Conservation (phyloP, 1,140 invertebrate genomes). For the Tetragonula clypearis region DNA sequence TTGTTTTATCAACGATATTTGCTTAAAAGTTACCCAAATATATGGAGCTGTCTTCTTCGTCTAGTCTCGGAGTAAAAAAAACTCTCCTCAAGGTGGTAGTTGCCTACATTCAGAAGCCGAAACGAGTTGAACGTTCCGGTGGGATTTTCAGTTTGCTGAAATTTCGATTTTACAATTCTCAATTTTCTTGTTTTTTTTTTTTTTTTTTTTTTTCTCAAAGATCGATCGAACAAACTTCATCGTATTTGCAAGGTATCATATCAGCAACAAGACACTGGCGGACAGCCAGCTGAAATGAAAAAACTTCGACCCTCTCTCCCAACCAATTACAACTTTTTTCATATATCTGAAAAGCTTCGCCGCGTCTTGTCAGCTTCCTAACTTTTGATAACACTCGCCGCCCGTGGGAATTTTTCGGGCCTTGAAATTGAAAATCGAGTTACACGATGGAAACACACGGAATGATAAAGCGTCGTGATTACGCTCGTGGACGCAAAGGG, state of each 20-base stretch:
- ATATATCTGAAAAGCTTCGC: not conserved
- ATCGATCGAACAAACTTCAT: too few species aligned
- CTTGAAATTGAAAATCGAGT: not conserved
- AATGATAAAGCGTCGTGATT: too few species aligned
- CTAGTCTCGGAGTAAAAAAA: not conserved
- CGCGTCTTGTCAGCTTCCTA: not conserved
- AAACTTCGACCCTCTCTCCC: not conserved
- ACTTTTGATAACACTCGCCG: not conserved
- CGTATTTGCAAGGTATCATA: not conserved
- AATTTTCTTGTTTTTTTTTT: too few species aligned
- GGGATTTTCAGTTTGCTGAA: not conserved
- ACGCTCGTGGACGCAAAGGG: not conserved
- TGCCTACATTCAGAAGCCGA: not conserved
- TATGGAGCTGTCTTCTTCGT: not conserved
- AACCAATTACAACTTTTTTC: conserved; percentile 19
- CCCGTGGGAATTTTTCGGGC: not conserved
- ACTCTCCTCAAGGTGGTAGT: not conserved
- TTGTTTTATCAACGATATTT: conserved; percentile 21
- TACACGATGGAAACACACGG: too few species aligned
- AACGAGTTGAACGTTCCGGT: not conserved
- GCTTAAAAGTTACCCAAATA: not conserved
- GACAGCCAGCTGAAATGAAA: too few species aligned
- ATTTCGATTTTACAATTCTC: not conserved
- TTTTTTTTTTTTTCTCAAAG: too few species aligned
- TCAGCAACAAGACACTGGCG: not conserved